Conservation (phyloP, 2,888 invertebrate genomes). For the Spodoptera picta region DNA sequence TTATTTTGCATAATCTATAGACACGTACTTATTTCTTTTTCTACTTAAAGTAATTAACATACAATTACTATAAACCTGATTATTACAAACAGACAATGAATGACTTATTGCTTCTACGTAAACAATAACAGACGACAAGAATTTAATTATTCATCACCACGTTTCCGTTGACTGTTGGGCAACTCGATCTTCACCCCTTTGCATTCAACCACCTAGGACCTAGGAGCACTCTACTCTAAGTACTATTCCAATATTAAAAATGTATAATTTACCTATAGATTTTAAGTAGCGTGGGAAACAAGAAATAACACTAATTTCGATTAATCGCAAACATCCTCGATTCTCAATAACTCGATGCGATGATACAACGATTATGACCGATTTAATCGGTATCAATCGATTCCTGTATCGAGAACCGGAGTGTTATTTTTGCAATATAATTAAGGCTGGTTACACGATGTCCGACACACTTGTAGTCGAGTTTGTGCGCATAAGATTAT, state of each 20-base stretch:
- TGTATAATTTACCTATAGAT: too few relatives aligned
- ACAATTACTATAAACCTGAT: slow-evolving; percentile 20
- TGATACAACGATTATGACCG: slow-evolving; percentile 48
- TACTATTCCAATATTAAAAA: too few relatives aligned
- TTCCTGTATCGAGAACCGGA: slow-evolving; percentile 38
- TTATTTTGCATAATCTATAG: slow-evolving; percentile 18
- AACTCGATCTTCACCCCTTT: too few relatives aligned
- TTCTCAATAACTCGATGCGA: slow-evolving; percentile 49
- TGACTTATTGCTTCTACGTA: slow-evolving; percentile 1
- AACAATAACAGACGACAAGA: too few relatives aligned
- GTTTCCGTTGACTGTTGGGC: too few relatives aligned
- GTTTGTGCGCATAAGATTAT: slow-evolving; percentile 11
- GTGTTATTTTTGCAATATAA: slow-evolving; percentile 39
- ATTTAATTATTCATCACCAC: too few relatives aligned
- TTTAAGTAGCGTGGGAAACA: slow-evolving; percentile 55
- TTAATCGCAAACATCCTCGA: slow-evolving; percentile 74
- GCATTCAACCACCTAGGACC: too few relatives aligned
- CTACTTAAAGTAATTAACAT: slow-evolving; percentile 21
- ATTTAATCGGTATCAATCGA: slow-evolving; percentile 51
- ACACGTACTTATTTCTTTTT: slow-evolving; percentile 24
- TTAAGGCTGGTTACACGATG: slow-evolving; percentile 20
- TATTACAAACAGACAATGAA: slow-evolving; percentile 11
- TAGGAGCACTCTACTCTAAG: too few relatives aligned
- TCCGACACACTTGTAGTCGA: slow-evolving; percentile 7
- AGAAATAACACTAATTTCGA: slow-evolving; percentile 63